A percentile compares a stretch with the other conserved stretches of the same genome.
Conservation (phyloP, 2,797 vertebrate species). For the Karalla daura region DNA sequence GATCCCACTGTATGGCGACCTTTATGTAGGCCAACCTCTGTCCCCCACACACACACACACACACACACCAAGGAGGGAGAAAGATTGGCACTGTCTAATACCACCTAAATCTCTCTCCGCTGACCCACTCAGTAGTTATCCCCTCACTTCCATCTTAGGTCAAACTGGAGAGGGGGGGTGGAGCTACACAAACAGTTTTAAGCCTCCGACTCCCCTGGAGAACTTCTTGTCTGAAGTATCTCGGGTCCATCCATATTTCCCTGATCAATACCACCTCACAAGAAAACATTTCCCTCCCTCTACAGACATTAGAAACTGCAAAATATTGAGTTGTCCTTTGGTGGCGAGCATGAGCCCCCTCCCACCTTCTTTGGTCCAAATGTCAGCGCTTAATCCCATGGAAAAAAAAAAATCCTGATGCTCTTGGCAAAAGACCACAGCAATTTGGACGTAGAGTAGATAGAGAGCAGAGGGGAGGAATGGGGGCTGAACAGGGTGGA, state of each 20-base stretch:
- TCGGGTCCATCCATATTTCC: too few species aligned
- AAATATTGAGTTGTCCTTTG: constrained; percentile 19
- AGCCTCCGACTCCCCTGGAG: neutral
- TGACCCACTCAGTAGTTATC: constrained; percentile 39
- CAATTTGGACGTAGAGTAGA: constrained; percentile 12
- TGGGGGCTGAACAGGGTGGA: neutral
- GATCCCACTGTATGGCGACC: constrained; percentile 63
- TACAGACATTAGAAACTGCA: too few species aligned
- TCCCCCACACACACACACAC: constrained; percentile 9
- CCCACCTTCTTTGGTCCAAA: constrained; percentile 39
- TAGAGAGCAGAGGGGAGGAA: constrained; percentile 8
- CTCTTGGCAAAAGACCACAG: constrained; percentile 48
- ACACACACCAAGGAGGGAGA: constrained; percentile 37
- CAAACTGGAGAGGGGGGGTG: constrained; percentile 21
- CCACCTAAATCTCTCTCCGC: constrained; percentile 61
- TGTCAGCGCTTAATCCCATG: constrained; percentile 52
- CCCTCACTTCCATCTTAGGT: constrained; percentile 53
- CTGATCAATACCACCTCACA: too few species aligned
- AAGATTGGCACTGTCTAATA: constrained; percentile 65
- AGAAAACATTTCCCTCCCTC: too few species aligned
- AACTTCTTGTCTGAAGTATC: too few species aligned
- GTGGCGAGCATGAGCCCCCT: constrained; percentile 16
- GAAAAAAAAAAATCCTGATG: constrained; percentile 39
- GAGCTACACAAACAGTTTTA: neutral
- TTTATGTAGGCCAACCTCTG: constrained; percentile 71